phyloP scores from a whole-genome alignment of 2,113 vertebrate genomes.

The Erythrocercus mccallii region DNA sequence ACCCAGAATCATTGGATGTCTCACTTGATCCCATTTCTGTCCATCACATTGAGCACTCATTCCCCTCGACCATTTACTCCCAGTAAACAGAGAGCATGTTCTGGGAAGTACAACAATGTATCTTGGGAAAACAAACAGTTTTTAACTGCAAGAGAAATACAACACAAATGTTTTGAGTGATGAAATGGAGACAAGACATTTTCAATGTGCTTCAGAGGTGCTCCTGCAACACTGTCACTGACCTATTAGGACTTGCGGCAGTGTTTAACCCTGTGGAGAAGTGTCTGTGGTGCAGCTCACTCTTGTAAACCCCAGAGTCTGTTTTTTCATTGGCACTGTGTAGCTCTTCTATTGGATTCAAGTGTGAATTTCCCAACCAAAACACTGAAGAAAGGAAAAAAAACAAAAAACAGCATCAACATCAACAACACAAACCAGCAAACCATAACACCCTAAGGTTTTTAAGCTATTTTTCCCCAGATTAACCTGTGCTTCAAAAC shows the following conservation, averaged over 20 bases:
- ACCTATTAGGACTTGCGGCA: not conserved
- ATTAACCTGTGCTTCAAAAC: not conserved
- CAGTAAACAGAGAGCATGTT: slow-evolving; percentile 4
- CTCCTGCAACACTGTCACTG: not conserved
- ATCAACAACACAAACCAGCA: not conserved
- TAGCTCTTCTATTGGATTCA: not conserved
- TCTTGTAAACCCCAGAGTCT: not conserved
- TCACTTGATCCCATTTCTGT: slow-evolving; percentile 12
- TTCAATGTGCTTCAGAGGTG: not conserved
- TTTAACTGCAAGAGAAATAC: not conserved
- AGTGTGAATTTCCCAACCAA: not conserved
- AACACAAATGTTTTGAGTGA: not conserved
- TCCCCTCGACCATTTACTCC: not conserved
- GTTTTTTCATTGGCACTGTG: not conserved
- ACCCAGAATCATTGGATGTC: slow-evolving; percentile 17
- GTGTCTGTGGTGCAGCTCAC: not conserved
- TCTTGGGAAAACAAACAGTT: slow-evolving; percentile 24
- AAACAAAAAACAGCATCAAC: not conserved
- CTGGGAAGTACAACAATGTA: not conserved
- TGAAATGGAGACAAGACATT: not conserved
- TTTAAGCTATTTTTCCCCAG: not conserved
- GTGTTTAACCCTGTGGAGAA: not conserved
- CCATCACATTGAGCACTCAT: slow-evolving; percentile 7
- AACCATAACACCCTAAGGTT: not conserved
- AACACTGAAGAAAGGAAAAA: not conserved